Percentiles rank a stretch among this genome's conserved stretches.
Conservation (phyloP, 2,113 vertebrate species). For the Apus apus region DNA sequence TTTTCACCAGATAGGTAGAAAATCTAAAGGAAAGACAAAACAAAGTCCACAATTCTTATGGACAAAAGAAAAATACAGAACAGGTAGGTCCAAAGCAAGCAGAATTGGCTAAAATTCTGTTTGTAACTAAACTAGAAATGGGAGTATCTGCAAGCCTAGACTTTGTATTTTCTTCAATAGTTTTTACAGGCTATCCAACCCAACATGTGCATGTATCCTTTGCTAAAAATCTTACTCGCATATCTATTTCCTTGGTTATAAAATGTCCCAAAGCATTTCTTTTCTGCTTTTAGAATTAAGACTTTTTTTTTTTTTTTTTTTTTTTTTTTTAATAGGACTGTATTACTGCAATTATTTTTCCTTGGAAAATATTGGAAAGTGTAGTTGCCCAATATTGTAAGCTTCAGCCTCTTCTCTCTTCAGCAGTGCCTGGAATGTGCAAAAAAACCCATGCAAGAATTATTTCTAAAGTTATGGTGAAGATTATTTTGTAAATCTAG, state of each 20-base stretch:
- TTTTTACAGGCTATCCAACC: not conserved
- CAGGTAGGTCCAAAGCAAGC: slow-evolving; percentile 62
- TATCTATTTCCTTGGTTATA: not conserved
- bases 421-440: not conserved
- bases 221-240: not conserved
- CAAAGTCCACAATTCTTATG: not conserved
- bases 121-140: not conserved
- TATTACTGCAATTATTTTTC: not conserved
- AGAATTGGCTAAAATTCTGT: not conserved
- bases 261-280: not conserved
- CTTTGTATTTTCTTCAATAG: not conserved
- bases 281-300: not conserved
- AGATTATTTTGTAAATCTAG: not conserved
- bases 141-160: not conserved
- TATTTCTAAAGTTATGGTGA: not conserved
- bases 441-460: not conserved
- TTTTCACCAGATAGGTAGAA: slow-evolving; percentile 41
- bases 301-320: not conserved
- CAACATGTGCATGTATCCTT: not conserved
- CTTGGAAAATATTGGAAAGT: not conserved
- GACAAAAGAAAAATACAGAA: not conserved
- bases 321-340: not conserved
- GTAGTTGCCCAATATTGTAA: not conserved
- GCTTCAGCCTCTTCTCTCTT: not conserved
- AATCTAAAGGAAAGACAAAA: slow-evolving; percentile 49